Percentiles rank a stretch among this genome's conserved stretches.
Conservation (phyloP, 2,888 invertebrate genomes). For the Drosophila phalerata region DNA sequence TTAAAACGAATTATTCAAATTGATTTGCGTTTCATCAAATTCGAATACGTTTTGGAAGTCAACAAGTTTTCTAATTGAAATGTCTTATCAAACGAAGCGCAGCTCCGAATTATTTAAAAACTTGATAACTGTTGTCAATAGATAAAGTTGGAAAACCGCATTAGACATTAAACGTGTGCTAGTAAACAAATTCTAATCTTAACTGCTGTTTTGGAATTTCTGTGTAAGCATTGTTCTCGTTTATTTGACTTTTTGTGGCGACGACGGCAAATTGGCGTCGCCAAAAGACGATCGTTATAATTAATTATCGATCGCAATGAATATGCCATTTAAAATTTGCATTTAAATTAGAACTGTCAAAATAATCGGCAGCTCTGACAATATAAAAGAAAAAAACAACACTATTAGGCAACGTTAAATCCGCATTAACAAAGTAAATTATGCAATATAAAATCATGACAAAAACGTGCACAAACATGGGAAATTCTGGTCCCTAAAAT, state of each 20-base stretch:
- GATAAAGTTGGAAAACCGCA: conserved; percentile 56
- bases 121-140: conserved; percentile 49
- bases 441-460: conserved; percentile 19
- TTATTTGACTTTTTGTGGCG: conserved; percentile 48
- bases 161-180: conserved; percentile 39
- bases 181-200: conserved; percentile 40
- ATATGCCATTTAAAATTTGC: conserved; percentile 68
- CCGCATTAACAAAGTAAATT: conserved; percentile 30
- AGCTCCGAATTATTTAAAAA: conserved; percentile 39
- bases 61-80: conserved; percentile 51
- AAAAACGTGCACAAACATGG: conserved; percentile 12
- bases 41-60: conserved; percentile 34
- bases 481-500: conserved; percentile 9
- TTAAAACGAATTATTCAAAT: conserved; percentile 64
- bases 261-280: conserved; percentile 61
- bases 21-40: conserved; percentile 41
- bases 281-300: conserved; percentile 49
- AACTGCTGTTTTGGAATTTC: conserved; percentile 55
- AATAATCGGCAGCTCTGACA: conserved; percentile 45
- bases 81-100: conserved; percentile 52
- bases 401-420: conserved; percentile 36
- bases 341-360: conserved; percentile 76
- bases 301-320: conserved; percentile 70
- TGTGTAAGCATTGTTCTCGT: conserved; percentile 44
- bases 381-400: conserved; percentile 24